These are phyloP conservation scores for Falco naumanni DNA, from an alignment of 2,797 vertebrate genomes.

Conservation along the genomic window DNA sequence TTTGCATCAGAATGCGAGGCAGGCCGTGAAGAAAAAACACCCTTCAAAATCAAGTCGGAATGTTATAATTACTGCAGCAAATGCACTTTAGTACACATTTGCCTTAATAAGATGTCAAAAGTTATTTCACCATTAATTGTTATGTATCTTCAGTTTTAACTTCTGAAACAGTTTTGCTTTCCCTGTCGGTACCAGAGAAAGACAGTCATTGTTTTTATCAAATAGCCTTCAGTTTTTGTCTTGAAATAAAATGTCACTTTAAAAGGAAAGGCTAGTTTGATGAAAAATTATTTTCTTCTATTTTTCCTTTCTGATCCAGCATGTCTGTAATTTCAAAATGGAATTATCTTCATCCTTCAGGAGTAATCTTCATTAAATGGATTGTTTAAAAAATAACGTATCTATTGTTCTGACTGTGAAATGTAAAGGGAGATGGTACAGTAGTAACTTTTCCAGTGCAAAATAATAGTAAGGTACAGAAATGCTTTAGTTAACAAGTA, in stretches of 20 bases:
- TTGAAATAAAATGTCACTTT: background rate
- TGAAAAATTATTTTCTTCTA: constrained; percentile 6
- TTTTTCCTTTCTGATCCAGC: constrained; percentile 34
- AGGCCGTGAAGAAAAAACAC: background rate
- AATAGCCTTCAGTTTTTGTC: background rate
- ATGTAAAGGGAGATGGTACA: background rate
- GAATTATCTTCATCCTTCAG: constrained; percentile 25
- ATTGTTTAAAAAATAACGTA: constrained; percentile 5
- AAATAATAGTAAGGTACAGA: background rate
- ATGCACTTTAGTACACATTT: background rate
- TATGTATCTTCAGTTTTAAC: background rate
- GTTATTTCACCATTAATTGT: background rate
- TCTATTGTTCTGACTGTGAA: background rate
- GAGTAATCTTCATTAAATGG: background rate
- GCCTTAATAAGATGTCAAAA: background rate
- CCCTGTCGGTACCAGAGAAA: background rate
- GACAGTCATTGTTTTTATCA: background rate
- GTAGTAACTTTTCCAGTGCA: background rate
- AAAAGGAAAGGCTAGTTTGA: background rate
- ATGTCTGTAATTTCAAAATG: background rate
- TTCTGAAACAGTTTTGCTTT: constrained; percentile 3
- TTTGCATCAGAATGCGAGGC: background rate
- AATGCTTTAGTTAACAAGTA: background rate
- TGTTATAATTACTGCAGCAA: background rate
- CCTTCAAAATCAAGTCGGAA: background rate